Conservation (phyloP, 2,888 invertebrate genomes). For the Schrankia costaestrigalis region DNA sequence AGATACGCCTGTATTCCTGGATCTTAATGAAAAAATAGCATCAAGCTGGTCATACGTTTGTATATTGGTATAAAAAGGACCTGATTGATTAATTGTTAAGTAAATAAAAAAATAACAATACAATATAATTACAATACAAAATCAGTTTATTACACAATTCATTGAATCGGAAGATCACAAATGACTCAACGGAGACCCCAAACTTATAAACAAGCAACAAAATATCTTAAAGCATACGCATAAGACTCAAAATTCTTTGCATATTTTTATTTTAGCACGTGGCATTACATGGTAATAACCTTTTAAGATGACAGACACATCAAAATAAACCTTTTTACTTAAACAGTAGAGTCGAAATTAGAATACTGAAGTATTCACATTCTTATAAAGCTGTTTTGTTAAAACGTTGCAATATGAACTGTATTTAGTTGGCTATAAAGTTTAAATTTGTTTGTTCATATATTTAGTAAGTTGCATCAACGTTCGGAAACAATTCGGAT, state of each 20-base stretch:
- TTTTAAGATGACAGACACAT: not conserved
- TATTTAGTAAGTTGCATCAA: slow-evolving; percentile 1
- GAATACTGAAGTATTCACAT: no score
- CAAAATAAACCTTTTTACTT: slow-evolving; percentile 4
- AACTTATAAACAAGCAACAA: slow-evolving; percentile 3
- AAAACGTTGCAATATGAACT: no score
- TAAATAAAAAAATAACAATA: no score
- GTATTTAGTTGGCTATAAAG: not conserved
- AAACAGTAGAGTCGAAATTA: slow-evolving; percentile 4
- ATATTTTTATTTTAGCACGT: slow-evolving; percentile 17
- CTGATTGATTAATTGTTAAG: no score
- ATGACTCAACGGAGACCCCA: slow-evolving; percentile 13
- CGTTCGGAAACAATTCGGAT: slow-evolving; percentile 24
- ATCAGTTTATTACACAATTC: slow-evolving; percentile 18
- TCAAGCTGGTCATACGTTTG: no score
- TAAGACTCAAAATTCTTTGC: slow-evolving; percentile 23
- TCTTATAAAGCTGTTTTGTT: no score
- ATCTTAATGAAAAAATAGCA: no score
- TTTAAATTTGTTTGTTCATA: slow-evolving; percentile 6
- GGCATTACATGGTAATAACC: slow-evolving; percentile 10
- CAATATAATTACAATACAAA: no score
- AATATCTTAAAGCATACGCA: slow-evolving; percentile 5
- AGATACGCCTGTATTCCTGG: no score
- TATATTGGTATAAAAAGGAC: no score
- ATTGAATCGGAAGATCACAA: slow-evolving; percentile 7